Percentiles rank a stretch among this genome's conserved stretches.
Conservation (phyloP, 2,797 vertebrate species). For the Rhyacichthys aspro region DNA sequence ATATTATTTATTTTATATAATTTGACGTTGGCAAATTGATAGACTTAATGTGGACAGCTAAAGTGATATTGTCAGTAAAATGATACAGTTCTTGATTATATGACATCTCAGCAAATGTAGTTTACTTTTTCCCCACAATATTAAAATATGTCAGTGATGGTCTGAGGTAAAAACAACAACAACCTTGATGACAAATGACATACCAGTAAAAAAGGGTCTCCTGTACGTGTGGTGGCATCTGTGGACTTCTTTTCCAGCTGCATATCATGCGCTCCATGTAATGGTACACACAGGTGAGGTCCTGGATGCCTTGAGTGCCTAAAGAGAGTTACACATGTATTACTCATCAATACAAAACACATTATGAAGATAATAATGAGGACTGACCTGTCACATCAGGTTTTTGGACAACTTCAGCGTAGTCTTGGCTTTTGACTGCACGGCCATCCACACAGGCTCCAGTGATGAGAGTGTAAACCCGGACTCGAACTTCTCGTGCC, state of each 20-base stretch:
- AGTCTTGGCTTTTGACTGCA: conserved; percentile 56
- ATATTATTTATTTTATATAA: no score
- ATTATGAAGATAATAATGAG: background rate
- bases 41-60: no score
- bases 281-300: conserved; percentile 70
- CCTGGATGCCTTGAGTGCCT: conserved; percentile 56
- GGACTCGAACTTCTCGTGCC: conserved; percentile 68
- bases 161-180: no score
- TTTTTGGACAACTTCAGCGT: conserved; percentile 58
- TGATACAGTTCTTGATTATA: no score
- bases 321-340: background rate
- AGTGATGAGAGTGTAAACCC: conserved; percentile 68
- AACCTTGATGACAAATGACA: background rate
- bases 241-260: conserved; percentile 57
- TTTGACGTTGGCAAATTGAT: no score
- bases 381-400: conserved; percentile 57
- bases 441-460: conserved; percentile 67
- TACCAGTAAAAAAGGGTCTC: conserved; percentile 77
- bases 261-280: conserved; percentile 73
- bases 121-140: no score
- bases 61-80: no score
- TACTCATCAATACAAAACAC: background rate
- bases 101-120: no score
- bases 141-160: no score
- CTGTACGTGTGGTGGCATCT: conserved; percentile 33